Base-by-base conservation (phyloP, 1,140 invertebrate genomes). In the Drosophila serrata region DNA sequence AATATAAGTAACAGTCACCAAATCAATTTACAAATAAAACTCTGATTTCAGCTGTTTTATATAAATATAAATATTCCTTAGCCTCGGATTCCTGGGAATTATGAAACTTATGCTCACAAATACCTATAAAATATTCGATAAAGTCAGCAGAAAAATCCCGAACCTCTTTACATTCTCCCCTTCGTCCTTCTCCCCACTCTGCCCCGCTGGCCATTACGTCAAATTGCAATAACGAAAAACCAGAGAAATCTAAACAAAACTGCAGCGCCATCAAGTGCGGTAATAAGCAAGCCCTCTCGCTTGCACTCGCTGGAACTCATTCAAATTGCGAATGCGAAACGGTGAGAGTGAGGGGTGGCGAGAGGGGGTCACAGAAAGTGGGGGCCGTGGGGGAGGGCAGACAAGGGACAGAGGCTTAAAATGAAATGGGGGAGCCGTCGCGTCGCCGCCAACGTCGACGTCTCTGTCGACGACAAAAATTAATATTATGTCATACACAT, bases 401-500 rank as follows among this genome's bases (percentile, higher is more conserved):
- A 43, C 49, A 4, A 27, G 35, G 56, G 43, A 56, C 35, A 31
- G 48, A 29, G 42, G 37, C 59, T 81, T 73, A 62, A 78, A 67
- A 75, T 64, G 65, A 72, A 69, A 68, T 65, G 81, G 67, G 72
- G 72, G 72, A 69, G 64, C 40, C 65, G 75, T 69, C 48, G 57
- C 72, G 58, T 60, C 57, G 81, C 65, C 81, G 58, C 37, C 63
- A 61, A 15, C 35, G 57, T 33, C 63, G 53, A 37, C 64, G 65
- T 61, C 79, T 53, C 40, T 31, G 70, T 39, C 39, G 76, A 72
- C 62, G 57, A 55, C 68, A 81, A 60, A 63, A 80, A 75, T 81
- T 75, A 75, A 87, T 87, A 87, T 78, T 78, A 78, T 87, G 84
- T 87, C 84, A 87, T 82, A 60, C 70, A 80, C 72, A 77, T 88